Base-by-base conservation (phyloP, 2,797 vertebrate species). In the Poeciliopsis paucimaculata region DNA sequence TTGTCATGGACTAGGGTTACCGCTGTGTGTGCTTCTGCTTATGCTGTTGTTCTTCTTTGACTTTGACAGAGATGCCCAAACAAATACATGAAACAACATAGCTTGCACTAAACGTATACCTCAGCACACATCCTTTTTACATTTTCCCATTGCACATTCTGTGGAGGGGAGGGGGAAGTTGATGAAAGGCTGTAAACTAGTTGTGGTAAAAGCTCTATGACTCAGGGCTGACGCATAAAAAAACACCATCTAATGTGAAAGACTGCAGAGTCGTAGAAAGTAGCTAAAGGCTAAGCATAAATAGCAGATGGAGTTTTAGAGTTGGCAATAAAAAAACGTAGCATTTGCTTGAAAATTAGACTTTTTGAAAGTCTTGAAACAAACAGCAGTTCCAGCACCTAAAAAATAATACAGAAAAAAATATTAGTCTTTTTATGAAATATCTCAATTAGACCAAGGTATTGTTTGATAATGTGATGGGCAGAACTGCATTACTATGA, bases 141-240 rank as follows among this genome's bases (percentile, higher is more conserved):
- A 60, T 82, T n/a, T 47, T 41, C 82, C 49, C 75, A 73, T 62
- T 77, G 49, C 39, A 80, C 18, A 13, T 79, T 66, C n/a, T 88
- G 68, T 84, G 3, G 47, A 43, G 47, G 78, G 60, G 75, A 49
- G 81, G 79, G 75, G 55, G 79, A 77, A 81, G 78, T 89, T 83
- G 68, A 80, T 91, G 74, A 82, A 87, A 83, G 72, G 76, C 84
- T 57, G 82, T 91, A 84, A 84, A 87, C 72, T 36, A 76, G 82
- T 79, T 75, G 77, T 86, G 78, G 88, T 88, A 89, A 89, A 88
- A 90, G 84, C 76, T 66, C 77, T 80, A 83, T 85, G 84, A 91
- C 76, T 83, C 13, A 4, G 71, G 46, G 68, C 78, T 82, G 85
- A 85, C 15, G n/a, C 77, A 85, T 93, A 82, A 90, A 92, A 57